Conservation (phyloP, 2,113 vertebrate species). For the Ornithorhynchus anatinus region DNA sequence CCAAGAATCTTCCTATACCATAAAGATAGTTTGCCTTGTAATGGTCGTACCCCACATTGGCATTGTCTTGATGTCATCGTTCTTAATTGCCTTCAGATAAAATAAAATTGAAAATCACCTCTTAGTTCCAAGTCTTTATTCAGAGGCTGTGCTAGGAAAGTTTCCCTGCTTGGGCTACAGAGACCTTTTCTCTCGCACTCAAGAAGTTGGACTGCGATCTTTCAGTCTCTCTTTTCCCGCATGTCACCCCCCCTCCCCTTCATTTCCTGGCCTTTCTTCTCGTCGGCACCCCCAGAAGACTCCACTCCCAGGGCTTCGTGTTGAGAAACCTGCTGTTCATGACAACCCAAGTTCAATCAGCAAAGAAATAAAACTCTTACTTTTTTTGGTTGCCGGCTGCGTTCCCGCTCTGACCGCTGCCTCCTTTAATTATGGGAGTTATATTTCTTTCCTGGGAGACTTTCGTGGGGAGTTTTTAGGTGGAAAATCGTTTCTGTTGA, state of each 20-base stretch:
- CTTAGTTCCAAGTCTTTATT: conserved; percentile 14
- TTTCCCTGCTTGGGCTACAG: conserved; percentile 22
- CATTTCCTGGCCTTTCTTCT: neutral
- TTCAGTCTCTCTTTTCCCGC: conserved; percentile 8
- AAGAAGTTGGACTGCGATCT: conserved; percentile 25
- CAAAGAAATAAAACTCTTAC: conserved; percentile 79
- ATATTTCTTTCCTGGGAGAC: conserved; percentile 73
- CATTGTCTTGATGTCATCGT: conserved; percentile 5
- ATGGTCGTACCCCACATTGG: conserved; percentile 36
- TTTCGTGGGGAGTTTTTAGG: conserved; percentile 64
- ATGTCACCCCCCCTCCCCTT: conserved; percentile 9
- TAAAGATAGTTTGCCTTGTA: conserved; percentile 23
- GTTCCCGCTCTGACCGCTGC: conserved; percentile 74
- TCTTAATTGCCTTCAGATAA: neutral
- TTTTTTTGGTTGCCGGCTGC: conserved; percentile 58
- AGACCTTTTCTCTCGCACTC: conserved; percentile 52
- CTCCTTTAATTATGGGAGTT: conserved; percentile 76
- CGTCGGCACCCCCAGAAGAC: conserved; percentile 39
- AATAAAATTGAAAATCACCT: too few relatives aligned
- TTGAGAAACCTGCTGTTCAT: conserved; percentile 79
- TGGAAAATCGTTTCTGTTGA: conserved; percentile 64
- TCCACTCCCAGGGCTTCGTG: conserved; percentile 69
- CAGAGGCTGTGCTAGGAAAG: conserved; percentile 12
- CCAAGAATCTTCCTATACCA: conserved; percentile 54
- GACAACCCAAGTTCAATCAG: conserved; percentile 68